phyloP scores from a whole-genome alignment of 2,888 invertebrate species.

The Schrankia costaestrigalis region DNA sequence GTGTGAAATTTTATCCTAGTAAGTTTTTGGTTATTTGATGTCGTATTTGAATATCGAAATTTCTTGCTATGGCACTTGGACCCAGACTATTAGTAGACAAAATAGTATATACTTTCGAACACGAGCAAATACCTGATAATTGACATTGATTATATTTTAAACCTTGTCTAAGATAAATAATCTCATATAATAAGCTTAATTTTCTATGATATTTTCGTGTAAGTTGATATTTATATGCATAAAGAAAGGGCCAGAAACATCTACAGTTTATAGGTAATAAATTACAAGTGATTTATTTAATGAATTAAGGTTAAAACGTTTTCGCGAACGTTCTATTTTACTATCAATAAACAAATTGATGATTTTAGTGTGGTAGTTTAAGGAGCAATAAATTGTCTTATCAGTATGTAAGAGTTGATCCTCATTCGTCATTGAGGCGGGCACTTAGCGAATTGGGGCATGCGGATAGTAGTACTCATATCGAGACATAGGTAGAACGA shows the following conservation, averaged over 20 bases:
- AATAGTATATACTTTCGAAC: too few species aligned
- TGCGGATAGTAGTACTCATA: constrained; percentile 39
- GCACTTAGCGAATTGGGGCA: constrained; percentile 61
- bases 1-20: too few species aligned
- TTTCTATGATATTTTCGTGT: too few species aligned
- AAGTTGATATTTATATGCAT: too few species aligned
- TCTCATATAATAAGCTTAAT: too few species aligned
- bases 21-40: too few species aligned
- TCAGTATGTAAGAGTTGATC: constrained; percentile 45
- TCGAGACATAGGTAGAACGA: constrained; percentile 34
- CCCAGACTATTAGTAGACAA: too few species aligned
- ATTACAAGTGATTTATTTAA: constrained; percentile 22
- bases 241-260: constrained; percentile 3
- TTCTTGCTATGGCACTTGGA: too few species aligned
- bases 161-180: too few species aligned
- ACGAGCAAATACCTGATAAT: too few species aligned
- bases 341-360: constrained; percentile 40
- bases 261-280: constrained; percentile 15
- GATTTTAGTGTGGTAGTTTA: constrained; percentile 25
- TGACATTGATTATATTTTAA: too few species aligned
- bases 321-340: constrained; percentile 27
- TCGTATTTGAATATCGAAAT: too few species aligned
- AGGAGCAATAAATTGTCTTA: constrained; percentile 46
- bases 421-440: constrained; percentile 55
- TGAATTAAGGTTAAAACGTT: constrained; percentile 22